Base-by-base conservation (phyloP, 2,797 vertebrate genomes). In the Xiphorhynchus erythropygius region DNA sequence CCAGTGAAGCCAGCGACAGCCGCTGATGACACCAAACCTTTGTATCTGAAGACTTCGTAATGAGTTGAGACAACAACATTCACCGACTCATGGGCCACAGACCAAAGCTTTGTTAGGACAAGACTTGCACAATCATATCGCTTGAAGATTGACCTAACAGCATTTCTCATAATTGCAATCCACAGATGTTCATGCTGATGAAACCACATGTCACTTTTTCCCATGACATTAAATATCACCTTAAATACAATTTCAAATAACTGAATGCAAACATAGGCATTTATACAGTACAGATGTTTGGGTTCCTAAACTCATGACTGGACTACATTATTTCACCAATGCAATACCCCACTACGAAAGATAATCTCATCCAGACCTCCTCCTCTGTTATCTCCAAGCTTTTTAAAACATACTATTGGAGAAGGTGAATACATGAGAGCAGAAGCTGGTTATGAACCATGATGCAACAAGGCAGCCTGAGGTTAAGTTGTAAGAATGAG, bases 101-200 rank as follows among this genome's bases (percentile, higher is more conserved):
- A 17, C 22, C 49, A 76, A 86, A 96, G 84, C 22, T 74, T 83
- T 27, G 73, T 90, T 75, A 95, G 59, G 79, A 70, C 49, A 94
- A 86, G 62, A 97, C 94, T 93, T 96, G 91, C 94, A 96, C 96
- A 91, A 97, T 93, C 85, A 87, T 64, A 93, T 80, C 97, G 94
- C 90, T 96, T 71, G 80, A 89, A 85, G 94, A 96, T 84, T 94
- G 95, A 93, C 55, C 76, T 90, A 96, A 94, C 67, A 95, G 86
- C 83, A 90, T 41, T 47, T 89, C 41, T 93, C 57, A 81, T 81
- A 76, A 24, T 57, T 50, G 18, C 91, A 81, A 96, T 86, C 75
- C 33, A 19, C 89, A 96, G 83, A 96, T 93, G 93, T 92, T 83
- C 80, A 35, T 11, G 46, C 21, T 69, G 84, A 82, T 89, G 71